These are phyloP conservation scores for Holacanthella duospinosa DNA, from an alignment of 2,888 invertebrate species.

Conservation along the genomic window DNA sequence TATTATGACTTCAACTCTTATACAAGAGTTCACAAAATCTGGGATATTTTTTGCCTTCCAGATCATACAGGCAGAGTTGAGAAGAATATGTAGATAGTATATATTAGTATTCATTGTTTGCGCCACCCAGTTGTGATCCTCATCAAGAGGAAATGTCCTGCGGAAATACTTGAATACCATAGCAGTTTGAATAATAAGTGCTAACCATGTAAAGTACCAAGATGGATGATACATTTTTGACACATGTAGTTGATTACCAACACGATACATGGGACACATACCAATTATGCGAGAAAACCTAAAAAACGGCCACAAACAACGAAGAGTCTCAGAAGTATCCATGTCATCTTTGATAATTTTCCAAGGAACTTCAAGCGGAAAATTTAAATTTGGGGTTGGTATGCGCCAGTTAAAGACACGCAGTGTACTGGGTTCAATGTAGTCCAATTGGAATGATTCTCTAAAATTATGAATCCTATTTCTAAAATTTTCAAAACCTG, in stretches of 20 bases:
- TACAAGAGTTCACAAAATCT: conserved; percentile 16
- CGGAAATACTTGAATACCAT: conserved; percentile 8
- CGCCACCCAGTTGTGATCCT: conserved; percentile 9
- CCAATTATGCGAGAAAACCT: conserved; percentile 15
- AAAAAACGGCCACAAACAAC: conserved; percentile 16
- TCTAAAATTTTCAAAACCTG: too few species aligned
- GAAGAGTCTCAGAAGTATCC: background rate
- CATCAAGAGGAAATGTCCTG: background rate
- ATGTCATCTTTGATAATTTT: background rate
- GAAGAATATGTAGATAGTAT: conserved; percentile 20
- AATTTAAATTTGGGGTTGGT: too few species aligned
- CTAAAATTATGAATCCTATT: too few species aligned
- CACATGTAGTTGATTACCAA: background rate
- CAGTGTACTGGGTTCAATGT: too few species aligned
- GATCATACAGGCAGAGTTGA: conserved; percentile 18
- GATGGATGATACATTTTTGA: conserved; percentile 3
- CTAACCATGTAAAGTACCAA: conserved; percentile 11
- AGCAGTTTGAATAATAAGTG: conserved; percentile 7
- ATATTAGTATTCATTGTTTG: conserved; percentile 12
- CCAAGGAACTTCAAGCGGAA: background rate
- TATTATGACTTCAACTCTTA: conserved; percentile 16
- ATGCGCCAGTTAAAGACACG: too few species aligned
- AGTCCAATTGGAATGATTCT: too few species aligned
- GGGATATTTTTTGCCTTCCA: conserved; percentile 15
- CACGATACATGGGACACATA: conserved; percentile 15